Conservation (phyloP, 1,140 invertebrate species). For the Bombus sibiricus region DNA sequence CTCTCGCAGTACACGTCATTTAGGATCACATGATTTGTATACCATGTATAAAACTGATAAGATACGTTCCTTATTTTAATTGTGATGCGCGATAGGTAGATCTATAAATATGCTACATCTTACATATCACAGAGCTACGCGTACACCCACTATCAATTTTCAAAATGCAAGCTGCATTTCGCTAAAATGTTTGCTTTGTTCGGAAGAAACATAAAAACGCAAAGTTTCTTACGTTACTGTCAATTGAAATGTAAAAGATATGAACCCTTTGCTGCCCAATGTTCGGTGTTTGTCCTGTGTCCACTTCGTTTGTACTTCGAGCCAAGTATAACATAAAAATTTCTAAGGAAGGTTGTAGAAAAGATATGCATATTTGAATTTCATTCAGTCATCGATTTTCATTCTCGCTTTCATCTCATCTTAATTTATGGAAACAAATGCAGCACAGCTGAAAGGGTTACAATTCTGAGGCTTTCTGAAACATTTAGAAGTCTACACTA, state of each 20-base stretch:
- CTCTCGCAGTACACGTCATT: conserved; percentile 59
- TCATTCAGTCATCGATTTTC: too few species aligned
- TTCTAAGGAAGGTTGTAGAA: conserved; percentile 3
- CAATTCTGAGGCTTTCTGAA: not conserved
- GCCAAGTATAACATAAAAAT: not conserved
- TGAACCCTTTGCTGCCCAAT: conserved; percentile 25
- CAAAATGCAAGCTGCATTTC: conserved; percentile 27
- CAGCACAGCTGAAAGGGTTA: conserved; percentile 21
- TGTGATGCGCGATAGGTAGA: conserved; percentile 77
- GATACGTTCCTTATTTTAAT: conserved; percentile 75
- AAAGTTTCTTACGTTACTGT: not conserved
- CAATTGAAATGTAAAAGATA: conserved; percentile 6
- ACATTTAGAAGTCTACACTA: too few species aligned
- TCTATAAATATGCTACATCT: conserved; percentile 81
- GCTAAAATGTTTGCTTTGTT: conserved; percentile 1
- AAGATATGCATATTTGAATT: conserved; percentile 28
- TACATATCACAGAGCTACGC: conserved; percentile 84
- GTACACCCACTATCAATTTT: conserved; percentile 75
- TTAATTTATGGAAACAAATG: not conserved
- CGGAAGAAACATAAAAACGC: not conserved
- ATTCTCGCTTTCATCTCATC: too few species aligned
- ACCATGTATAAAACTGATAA: conserved; percentile 78
- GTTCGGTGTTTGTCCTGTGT: not conserved
- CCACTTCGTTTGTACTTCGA: not conserved
- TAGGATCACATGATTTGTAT: conserved; percentile 73